Base-by-base conservation (phyloP, 2,888 invertebrate genomes). In the Athalia rosae region DNA sequence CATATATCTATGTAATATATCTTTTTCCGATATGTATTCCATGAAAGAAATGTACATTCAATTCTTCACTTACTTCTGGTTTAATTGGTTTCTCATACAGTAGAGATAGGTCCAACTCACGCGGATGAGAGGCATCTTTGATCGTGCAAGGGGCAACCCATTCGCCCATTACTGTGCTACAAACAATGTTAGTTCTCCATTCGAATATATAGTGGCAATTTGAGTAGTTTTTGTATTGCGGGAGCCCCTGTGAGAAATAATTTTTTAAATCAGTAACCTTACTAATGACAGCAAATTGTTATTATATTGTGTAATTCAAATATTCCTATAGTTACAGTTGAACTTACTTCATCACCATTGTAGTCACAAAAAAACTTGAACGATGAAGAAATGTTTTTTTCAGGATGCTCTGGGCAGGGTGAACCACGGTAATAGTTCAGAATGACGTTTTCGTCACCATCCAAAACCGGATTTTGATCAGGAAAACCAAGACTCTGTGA, bases 171-270 rank as follows among this genome's bases (percentile, higher is more conserved):
- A 80, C 77, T 47, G 81, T 82, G n/a, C 82, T 83, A 78, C 88
- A 88, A 41, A 81, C 82, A 64, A 83, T 73, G 56, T 83, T 87
- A 15, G 87, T 87, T 79, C 80, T 83, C 88, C 88, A 88, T 47
- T 85, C 84, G 73, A 88, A 88, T 5, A 79, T 67, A 62, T 88
- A 85, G 43, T 82, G 85, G 78, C 89, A 88, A 63, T 85, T 76
- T 7, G 79, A 63, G 47, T 87, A 88, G 47, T 73, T 76, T 58
- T 84, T 83, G 62, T 83, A 85, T 61, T 78, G 47, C 58, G 87
- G 87, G 7, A 73, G 62, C 48, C 83, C 83, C 88, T 87, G 74
- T 69, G 73, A 64, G 28, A 50, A 6, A 62, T 53, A 71, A 61
- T 56, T 79, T 76, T 8, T 9, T 43, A 13, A 15, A 8, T 64